Evolutionary conservation across 1,140 invertebrate species (phyloP).

Genomic region (Monomorium pharaonis): DNA sequence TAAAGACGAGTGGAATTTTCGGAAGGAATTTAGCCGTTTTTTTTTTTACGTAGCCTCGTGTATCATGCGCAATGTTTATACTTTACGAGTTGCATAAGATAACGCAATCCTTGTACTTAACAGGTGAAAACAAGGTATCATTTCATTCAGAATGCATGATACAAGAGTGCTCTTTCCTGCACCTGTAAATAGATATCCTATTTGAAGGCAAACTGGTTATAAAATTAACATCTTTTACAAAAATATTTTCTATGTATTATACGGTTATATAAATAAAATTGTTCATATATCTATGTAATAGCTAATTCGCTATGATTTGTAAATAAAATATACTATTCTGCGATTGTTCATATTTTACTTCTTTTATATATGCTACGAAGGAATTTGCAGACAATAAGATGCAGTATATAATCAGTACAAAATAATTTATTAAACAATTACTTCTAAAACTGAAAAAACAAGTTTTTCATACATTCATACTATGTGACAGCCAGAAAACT

Average conservation of each 20-base stretch:
- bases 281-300: conserved; percentile 68
- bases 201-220: conserved; percentile 24
- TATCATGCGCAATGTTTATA: conserved; percentile 41
- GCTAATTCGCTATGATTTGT: conserved; percentile 70
- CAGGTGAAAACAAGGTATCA: conserved; percentile 65
- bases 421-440: conserved; percentile 76
- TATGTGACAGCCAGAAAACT: conserved; percentile 12
- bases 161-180: conserved; percentile 52
- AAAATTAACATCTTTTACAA: conserved; percentile 54
- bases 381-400: background rate
- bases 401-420: conserved; percentile 47
- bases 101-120: conserved; percentile 76
- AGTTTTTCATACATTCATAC: conserved; percentile 18
- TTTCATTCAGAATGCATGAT: conserved; percentile 55
- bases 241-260: conserved; percentile 72
- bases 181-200: conserved; percentile 67
- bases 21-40: background rate
- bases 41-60: conserved; percentile 23
- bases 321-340: conserved; percentile 76
- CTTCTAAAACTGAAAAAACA: conserved; percentile 53
- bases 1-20: background rate
- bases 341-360: conserved; percentile 35
- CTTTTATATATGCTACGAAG: conserved; percentile 49
- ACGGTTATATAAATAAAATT: conserved; percentile 58
- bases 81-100: conserved; percentile 45